These are phyloP conservation scores for Zaprionus africanus DNA, from an alignment of 1,140 invertebrate genomes.

Conservation along the genomic window DNA sequence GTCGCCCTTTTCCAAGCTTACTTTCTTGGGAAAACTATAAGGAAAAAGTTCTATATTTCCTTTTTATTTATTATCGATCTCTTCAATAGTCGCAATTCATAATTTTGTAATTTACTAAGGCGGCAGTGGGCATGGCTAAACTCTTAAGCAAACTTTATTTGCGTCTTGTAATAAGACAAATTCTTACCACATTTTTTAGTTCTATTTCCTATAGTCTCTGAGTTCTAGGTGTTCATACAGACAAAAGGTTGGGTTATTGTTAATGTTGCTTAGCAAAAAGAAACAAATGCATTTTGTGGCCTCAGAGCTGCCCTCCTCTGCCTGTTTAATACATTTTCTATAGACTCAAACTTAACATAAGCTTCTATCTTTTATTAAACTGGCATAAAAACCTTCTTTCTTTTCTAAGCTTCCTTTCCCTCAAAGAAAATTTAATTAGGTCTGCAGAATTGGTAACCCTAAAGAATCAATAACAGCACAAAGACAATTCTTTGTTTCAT, in stretches of 20 bases:
- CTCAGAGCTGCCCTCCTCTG: too few relatives aligned
- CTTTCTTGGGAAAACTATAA: too few relatives aligned
- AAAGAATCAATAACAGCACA: neutral
- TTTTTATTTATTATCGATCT: too few relatives aligned
- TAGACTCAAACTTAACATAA: too few relatives aligned
- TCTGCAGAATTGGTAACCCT: neutral
- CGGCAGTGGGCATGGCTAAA: neutral
- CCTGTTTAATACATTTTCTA: too few relatives aligned
- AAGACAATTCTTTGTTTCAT: constrained; percentile 3
- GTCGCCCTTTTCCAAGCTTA: neutral
- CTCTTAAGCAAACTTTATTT: neutral
- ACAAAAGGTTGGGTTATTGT: neutral
- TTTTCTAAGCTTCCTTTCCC: neutral
- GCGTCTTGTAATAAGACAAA: neutral
- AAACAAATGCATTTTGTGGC: too few relatives aligned
- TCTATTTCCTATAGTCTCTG: neutral
- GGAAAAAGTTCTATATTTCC: too few relatives aligned
- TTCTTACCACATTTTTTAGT: neutral
- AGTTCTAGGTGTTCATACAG: neutral
- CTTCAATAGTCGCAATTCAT: too few relatives aligned
- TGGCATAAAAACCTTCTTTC: neutral
- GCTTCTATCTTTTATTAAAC: too few relatives aligned
- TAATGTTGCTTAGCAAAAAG: too few relatives aligned
- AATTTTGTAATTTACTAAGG: too few relatives aligned
- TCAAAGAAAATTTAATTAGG: neutral